phyloP scores from a whole-genome alignment of 1,140 invertebrate species.

The Zaprionus davidi region DNA sequence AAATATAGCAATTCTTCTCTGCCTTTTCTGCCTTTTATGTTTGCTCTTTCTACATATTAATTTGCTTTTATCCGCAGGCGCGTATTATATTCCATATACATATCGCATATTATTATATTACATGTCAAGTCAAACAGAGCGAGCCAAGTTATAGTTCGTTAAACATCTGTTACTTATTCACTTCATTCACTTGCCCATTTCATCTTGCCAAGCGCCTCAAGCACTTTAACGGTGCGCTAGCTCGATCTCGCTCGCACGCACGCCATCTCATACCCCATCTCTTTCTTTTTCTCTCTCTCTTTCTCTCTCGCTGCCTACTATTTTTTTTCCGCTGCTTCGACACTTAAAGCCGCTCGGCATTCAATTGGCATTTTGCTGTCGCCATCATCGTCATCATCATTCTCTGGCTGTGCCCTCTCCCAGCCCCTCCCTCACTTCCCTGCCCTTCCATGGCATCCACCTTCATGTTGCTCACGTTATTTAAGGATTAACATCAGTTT shows the following conservation, averaged over 20 bases:
- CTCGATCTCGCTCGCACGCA: slow-evolving; percentile 1
- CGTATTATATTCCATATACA: slow-evolving; percentile 1
- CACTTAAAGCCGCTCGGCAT: slow-evolving; percentile 76
- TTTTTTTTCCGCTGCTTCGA: slow-evolving; percentile 17
- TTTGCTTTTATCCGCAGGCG: background rate
- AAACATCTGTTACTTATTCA: slow-evolving; percentile 37
- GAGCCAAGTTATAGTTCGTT: slow-evolving; percentile 34
- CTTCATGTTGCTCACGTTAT: slow-evolving; percentile 60
- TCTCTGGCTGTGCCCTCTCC: background rate
- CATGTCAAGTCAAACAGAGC: slow-evolving; percentile 7
- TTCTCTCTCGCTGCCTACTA: slow-evolving; percentile 6
- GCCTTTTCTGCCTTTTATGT: background rate
- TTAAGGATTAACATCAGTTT: slow-evolving; percentile 82
- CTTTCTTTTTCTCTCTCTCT: background rate
- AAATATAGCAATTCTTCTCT: background rate
- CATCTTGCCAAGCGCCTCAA: slow-evolving; percentile 32
- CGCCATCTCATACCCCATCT: too few relatives aligned
- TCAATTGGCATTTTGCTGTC: slow-evolving; percentile 81
- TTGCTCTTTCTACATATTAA: background rate
- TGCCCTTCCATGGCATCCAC: background rate
- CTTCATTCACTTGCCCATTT: slow-evolving; percentile 8
- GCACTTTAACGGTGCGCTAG: slow-evolving; percentile 26
- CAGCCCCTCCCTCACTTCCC: background rate
- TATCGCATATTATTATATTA: slow-evolving; percentile 17
- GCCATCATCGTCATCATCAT: slow-evolving; percentile 60